These are phyloP conservation scores for Philereme transversata DNA, from an alignment of 2,888 invertebrate species.

Conservation along the genomic window DNA sequence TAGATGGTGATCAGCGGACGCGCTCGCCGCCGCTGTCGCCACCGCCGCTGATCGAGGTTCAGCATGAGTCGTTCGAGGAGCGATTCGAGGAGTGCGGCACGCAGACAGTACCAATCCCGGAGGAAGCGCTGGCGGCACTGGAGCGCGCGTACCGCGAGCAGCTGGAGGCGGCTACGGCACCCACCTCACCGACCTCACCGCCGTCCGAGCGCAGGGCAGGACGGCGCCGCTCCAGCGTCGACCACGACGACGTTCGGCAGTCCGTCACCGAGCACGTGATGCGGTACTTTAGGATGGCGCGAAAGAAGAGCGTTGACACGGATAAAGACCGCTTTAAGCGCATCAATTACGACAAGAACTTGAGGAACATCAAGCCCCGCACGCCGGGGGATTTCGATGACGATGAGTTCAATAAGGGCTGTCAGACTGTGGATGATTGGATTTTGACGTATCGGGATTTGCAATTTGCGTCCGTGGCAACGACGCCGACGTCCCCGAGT, in stretches of 20 bases:
- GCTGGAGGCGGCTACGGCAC: slow-evolving; percentile 69
- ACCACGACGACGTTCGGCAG: slow-evolving; percentile 93
- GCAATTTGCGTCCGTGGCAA: slow-evolving; percentile 65
- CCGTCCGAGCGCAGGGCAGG: slow-evolving; percentile 66
- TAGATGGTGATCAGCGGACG: slow-evolving; percentile 58
- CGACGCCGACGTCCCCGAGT: slow-evolving; percentile 79
- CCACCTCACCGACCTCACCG: slow-evolving; percentile 58
- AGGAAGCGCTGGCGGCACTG: slow-evolving; percentile 78
- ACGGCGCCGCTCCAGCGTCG: slow-evolving; percentile 90
- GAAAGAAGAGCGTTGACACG: slow-evolving; percentile 93
- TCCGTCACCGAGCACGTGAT: slow-evolving; percentile 95
- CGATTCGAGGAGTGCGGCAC: slow-evolving; percentile 80
- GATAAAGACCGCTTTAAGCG: slow-evolving; percentile 94
- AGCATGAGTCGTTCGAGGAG: slow-evolving; percentile 84
- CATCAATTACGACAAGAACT: slow-evolving; percentile 93
- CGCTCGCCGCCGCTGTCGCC: slow-evolving; percentile 82
- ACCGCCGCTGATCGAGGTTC: slow-evolving; percentile 88
- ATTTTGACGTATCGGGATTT: slow-evolving; percentile 79
- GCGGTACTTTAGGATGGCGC: slow-evolving; percentile 92
- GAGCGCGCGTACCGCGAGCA: slow-evolving; percentile 75
- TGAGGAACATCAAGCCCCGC: slow-evolving; percentile 92
- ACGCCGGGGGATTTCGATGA: slow-evolving; percentile 91
- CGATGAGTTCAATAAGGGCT: slow-evolving; percentile 89
- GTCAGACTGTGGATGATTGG: slow-evolving; percentile 92
- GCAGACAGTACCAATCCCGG: slow-evolving; percentile 86